Base-by-base conservation (phyloP, 2,113 vertebrate species). In the Triplophysa rosa region DNA sequence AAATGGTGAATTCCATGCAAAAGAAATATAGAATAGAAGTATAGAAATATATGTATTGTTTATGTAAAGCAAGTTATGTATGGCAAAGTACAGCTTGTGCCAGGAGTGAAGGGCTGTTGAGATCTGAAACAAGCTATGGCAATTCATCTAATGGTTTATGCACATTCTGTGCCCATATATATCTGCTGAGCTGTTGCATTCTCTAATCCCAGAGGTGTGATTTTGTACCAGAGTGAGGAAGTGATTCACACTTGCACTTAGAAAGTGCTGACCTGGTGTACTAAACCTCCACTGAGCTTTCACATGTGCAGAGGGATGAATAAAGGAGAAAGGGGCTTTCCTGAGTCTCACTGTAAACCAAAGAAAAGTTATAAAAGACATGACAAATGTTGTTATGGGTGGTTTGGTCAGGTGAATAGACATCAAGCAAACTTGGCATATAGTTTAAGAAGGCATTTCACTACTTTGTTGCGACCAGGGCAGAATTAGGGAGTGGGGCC, bases 161-260 rank as follows among this genome's bases (percentile, higher is more conserved):
- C 42, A 29, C 72, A 47, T 75, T 49, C 59, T 64, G 72, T 64
- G 42, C 72, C 59, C 72, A 75, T 75, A 29, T 64, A 62, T 73
- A 64, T 75, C 42, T 75, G 59, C 59, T 75, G 72, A 75, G 72
- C 59, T 75, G 59, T 75, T 62, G 72, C 16, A 63, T 75, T 75
- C 59, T 75, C 61, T 29, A 64, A 64, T 52, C 72, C 59, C 72
- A 49, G 24, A 24, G 72, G 72, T 49, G 72, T 75, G 59, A 49
- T 75, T 58, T 49, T 64, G 56, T 24, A 75, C 72, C 29, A 64
- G 59, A 62, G 42, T 64, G 40, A 75, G 72, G 63, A 64, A 47
- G 59, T 62, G 72, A 63, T 63, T 74, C 71, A 74, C 72, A 63
- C 72, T 47, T 75, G 59, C 72, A 64, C 72, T 74, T 49, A 74